Evolutionary conservation across 2,888 invertebrate genomes (phyloP).

Genomic region (Tetanocera ferruginea): DNA sequence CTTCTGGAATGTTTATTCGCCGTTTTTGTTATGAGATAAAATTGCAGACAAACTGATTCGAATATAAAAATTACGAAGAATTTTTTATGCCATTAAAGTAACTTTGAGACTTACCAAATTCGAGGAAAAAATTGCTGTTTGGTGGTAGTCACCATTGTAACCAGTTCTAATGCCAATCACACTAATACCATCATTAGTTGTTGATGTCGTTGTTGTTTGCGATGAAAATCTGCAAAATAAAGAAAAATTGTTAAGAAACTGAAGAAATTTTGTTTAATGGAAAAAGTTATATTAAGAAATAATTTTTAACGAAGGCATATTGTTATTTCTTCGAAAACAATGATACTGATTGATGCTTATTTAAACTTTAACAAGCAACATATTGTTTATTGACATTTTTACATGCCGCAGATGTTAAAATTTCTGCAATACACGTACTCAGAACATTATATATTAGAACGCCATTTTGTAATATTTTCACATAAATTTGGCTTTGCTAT

Average conservation of each 20-base stretch:
- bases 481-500: too few species aligned
- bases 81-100: background rate
- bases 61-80: too few species aligned
- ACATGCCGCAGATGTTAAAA: background rate
- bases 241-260: slow-evolving; percentile 25
- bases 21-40: too few species aligned
- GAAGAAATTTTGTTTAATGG: slow-evolving; percentile 21
- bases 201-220: slow-evolving; percentile 52
- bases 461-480: too few species aligned
- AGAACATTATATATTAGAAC: background rate
- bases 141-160: slow-evolving; percentile 49
- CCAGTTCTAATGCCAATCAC: slow-evolving; percentile 57
- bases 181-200: slow-evolving; percentile 54
- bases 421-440: background rate
- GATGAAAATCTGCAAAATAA: slow-evolving; percentile 58
- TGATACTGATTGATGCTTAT: too few species aligned
- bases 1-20: too few species aligned
- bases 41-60: too few species aligned
- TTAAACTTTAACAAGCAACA: background rate
- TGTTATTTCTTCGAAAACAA: too few species aligned
- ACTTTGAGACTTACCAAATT: slow-evolving; percentile 53
- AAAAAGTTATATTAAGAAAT: slow-evolving; percentile 32
- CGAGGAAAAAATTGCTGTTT: slow-evolving; percentile 50
- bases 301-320: too few species aligned
- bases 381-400: background rate